Conservation (phyloP, 1,140 invertebrate genomes). For the Plectrocnemia conspersa region DNA sequence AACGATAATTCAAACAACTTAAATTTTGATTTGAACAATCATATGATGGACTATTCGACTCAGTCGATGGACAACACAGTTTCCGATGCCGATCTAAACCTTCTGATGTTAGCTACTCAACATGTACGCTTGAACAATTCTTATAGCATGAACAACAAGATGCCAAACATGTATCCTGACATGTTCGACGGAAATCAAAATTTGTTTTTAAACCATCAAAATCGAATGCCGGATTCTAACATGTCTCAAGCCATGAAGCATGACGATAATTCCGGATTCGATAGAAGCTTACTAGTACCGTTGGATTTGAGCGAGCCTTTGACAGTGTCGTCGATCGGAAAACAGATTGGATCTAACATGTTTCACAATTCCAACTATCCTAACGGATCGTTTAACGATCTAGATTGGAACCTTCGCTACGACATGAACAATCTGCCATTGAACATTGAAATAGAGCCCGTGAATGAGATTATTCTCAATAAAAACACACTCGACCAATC, state of each 20-base stretch:
- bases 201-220: conserved; percentile 12
- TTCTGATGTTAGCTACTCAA: conserved; percentile 47
- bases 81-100: conserved; percentile 45
- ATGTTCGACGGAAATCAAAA: conserved; percentile 6
- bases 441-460: conserved; percentile 27
- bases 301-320: conserved; percentile 26
- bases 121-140: conserved; percentile 41
- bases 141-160: conserved; percentile 16
- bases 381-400: conserved; percentile 16
- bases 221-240: conserved; percentile 14
- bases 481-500: conserved; percentile 19
- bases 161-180: conserved; percentile 9
- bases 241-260: conserved; percentile 6
- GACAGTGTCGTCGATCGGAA: background rate
- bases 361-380: conserved; percentile 12
- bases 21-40: conserved; percentile 14
- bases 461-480: conserved; percentile 19
- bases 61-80: conserved; percentile 38
- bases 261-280: conserved; percentile 4
- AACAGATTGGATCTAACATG: background rate
- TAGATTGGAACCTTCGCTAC: conserved; percentile 14
- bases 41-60: conserved; percentile 20
- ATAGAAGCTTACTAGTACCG: conserved; percentile 24
- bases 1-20: conserved; percentile 17
- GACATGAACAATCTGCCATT: conserved; percentile 13